Evolutionary conservation across 2,113 vertebrate species (phyloP).

Genomic region (Arizona elegans): DNA sequence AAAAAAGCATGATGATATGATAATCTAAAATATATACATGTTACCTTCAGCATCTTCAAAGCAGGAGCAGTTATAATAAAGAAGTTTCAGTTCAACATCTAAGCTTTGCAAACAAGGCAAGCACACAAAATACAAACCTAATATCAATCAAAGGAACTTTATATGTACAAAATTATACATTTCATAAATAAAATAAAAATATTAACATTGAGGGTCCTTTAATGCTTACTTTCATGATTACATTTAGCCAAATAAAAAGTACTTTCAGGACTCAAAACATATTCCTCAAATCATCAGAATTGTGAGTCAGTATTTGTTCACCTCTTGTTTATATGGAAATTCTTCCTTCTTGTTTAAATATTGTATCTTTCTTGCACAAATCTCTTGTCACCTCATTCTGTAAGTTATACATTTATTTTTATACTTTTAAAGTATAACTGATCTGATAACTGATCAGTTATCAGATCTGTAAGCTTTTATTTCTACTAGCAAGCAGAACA

Average conservation of each 20-base stretch:
- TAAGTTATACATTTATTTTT: background rate
- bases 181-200: background rate
- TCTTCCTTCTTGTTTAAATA: background rate
- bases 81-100: background rate
- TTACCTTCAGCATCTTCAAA: background rate
- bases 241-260: background rate
- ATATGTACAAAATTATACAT: background rate
- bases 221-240: background rate
- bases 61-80: background rate
- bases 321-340: background rate
- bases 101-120: background rate
- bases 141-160: background rate
- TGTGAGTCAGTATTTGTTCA: background rate
- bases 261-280: background rate
- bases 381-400: background rate
- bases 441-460: too few relatives aligned
- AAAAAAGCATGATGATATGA: background rate
- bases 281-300: background rate
- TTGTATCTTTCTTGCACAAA: background rate
- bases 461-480: background rate
- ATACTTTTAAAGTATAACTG: background rate
- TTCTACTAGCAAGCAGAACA: background rate
- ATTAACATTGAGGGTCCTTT: background rate
- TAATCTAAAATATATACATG: background rate
- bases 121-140: background rate